Conservation (phyloP, 2,113 vertebrate species). For the Sceloporus undulatus region DNA sequence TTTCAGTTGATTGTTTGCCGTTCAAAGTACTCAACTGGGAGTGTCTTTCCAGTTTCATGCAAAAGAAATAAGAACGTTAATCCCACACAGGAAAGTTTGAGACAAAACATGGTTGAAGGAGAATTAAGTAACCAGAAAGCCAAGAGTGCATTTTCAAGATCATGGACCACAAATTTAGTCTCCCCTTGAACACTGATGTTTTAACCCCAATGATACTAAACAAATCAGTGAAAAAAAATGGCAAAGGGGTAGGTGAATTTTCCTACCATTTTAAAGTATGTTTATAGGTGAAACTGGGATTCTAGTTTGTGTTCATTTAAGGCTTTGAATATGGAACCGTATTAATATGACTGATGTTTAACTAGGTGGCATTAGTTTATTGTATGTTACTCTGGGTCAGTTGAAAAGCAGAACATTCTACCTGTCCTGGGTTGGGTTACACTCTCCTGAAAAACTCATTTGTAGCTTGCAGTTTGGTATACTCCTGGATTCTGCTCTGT, state of each 20-base stretch:
- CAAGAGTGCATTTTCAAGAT: background rate
- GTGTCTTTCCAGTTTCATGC: background rate
- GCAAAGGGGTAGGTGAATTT: background rate
- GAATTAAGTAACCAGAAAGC: too few relatives aligned
- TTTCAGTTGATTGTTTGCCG: slow-evolving; percentile 17
- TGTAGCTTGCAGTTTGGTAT: too few relatives aligned
- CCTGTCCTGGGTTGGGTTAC: too few relatives aligned
- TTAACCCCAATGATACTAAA: background rate
- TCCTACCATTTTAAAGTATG: background rate
- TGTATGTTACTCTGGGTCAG: background rate
- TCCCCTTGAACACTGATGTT: too few relatives aligned
- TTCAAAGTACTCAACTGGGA: background rate
- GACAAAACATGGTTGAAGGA: background rate
- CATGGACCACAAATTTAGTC: background rate
- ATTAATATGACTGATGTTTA: background rate
- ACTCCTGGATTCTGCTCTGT: too few relatives aligned
- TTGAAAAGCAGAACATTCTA: background rate
- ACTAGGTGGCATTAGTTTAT: background rate
- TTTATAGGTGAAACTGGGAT: background rate
- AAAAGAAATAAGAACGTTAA: background rate
- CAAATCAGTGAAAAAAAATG: background rate
- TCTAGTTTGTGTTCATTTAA: background rate
- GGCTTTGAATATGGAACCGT: background rate
- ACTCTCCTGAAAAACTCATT: too few relatives aligned
- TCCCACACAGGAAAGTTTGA: background rate